A percentile compares a stretch with the other conserved stretches of the same genome.
Conservation (phyloP, 2,113 vertebrate genomes). For the Rhinopomastus cyanomelas region DNA sequence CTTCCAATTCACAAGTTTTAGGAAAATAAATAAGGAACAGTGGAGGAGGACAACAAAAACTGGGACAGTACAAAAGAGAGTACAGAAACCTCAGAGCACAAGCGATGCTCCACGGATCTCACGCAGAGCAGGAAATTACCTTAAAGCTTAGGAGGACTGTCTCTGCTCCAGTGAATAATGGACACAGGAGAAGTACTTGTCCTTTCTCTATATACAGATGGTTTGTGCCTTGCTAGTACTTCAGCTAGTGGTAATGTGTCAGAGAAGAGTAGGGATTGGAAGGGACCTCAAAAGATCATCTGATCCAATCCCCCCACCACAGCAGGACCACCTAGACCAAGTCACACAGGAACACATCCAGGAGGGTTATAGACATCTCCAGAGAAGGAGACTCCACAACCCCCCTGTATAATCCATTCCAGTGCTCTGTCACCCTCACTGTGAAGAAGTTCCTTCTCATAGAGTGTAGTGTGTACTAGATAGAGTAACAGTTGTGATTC, state of each 20-base stretch:
- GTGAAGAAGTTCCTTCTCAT: too few species aligned
- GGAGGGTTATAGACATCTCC: too few species aligned
- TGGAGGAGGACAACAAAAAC: not conserved
- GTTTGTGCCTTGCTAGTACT: not conserved
- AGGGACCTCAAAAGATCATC: too few species aligned
- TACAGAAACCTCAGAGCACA: not conserved
- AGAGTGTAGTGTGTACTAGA: too few species aligned
- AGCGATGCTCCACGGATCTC: not conserved
- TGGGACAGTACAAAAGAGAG: not conserved
- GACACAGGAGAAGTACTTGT: not conserved
- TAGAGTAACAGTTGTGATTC: not conserved
- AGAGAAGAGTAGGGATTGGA: too few species aligned
- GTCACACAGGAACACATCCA: too few species aligned
- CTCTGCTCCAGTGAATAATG: not conserved
- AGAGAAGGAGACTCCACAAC: too few species aligned
- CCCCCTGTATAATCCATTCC: too few species aligned
- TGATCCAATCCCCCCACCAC: too few species aligned
- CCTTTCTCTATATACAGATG: not conserved
- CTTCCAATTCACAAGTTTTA: not conserved
- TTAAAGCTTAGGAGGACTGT: not conserved
- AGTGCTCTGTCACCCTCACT: too few species aligned
- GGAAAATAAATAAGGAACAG: not conserved
- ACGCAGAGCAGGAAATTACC: not conserved
- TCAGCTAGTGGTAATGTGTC: not conserved
- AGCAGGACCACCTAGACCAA: too few species aligned